Conservation (phyloP, 1,140 invertebrate genomes). For the Dufourea novaeangliae region DNA sequence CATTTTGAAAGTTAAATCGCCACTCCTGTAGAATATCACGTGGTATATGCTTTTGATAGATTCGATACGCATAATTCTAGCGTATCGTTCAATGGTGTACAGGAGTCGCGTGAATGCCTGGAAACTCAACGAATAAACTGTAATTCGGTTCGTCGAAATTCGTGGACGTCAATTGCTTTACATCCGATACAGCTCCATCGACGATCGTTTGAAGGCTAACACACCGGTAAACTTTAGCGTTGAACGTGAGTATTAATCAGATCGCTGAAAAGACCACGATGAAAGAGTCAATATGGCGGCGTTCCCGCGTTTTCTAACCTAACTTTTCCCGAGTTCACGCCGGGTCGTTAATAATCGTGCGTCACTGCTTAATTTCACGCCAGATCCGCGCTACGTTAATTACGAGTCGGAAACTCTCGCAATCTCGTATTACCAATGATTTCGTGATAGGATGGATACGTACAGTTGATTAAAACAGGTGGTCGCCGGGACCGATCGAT, state of each 20-base stretch:
- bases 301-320: no score
- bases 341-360: constrained; percentile 29
- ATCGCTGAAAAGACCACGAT: no score
- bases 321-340: neutral
- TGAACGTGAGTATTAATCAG: no score
- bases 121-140: no score
- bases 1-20: constrained; percentile 34
- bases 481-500: neutral
- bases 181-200: neutral
- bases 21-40: neutral
- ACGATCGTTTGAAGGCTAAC: neutral
- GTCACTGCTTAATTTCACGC: constrained; percentile 34
- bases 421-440: constrained; percentile 30
- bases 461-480: constrained; percentile 40
- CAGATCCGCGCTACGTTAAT: constrained; percentile 33
- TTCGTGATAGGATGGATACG: constrained; percentile 11
- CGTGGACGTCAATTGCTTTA: neutral
- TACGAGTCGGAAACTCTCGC: constrained; percentile 6
- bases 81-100: neutral
- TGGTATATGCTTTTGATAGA: constrained; percentile 12
- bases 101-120: neutral
- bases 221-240: no score
- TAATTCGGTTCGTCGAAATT: constrained; percentile 7
- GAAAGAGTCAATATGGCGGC: no score
- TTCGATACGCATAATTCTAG: constrained; percentile 9